phyloP scores from a whole-genome alignment of 2,113 vertebrate genomes.

The Elgaria multicarinata region DNA sequence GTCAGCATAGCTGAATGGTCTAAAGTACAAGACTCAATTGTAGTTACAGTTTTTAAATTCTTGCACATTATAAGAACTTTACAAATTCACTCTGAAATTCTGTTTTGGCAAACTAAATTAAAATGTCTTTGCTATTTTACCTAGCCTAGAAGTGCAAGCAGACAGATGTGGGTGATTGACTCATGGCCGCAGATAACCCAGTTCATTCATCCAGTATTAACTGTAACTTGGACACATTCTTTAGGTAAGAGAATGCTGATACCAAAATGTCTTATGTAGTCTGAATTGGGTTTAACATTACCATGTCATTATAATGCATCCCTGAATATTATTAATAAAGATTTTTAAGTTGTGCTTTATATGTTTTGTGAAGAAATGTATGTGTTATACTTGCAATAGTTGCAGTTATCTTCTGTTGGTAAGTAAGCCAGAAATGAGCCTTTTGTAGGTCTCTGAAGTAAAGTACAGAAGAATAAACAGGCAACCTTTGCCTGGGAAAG shows the following conservation, averaged over 20 bases:
- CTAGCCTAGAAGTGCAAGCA: slow-evolving; percentile 68
- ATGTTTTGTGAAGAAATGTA: background rate
- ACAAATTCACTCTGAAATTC: background rate
- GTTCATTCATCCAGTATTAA: slow-evolving; percentile 61
- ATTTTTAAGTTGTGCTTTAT: background rate
- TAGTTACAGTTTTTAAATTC: background rate
- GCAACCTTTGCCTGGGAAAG: background rate
- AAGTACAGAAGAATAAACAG: background rate
- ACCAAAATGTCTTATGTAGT: slow-evolving; percentile 9
- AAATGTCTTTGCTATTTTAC: slow-evolving; percentile 38
- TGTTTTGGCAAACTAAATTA: slow-evolving; percentile 44
- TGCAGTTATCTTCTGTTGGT: background rate
- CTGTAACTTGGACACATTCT: slow-evolving; percentile 69
- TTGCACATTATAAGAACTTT: background rate
- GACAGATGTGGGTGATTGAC: slow-evolving; percentile 75
- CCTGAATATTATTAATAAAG: background rate
- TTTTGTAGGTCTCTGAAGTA: background rate
- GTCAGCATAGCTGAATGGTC: background rate
- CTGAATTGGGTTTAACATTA: slow-evolving; percentile 1
- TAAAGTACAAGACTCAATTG: background rate
- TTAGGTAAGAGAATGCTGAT: slow-evolving; percentile 70
- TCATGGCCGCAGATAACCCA: slow-evolving; percentile 74
- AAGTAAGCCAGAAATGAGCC: background rate
- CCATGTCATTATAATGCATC: background rate
- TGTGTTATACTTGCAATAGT: no score